These are phyloP conservation scores for Mormyrus iriodes DNA, from an alignment of 2,113 vertebrate species.

Conservation along the genomic window DNA sequence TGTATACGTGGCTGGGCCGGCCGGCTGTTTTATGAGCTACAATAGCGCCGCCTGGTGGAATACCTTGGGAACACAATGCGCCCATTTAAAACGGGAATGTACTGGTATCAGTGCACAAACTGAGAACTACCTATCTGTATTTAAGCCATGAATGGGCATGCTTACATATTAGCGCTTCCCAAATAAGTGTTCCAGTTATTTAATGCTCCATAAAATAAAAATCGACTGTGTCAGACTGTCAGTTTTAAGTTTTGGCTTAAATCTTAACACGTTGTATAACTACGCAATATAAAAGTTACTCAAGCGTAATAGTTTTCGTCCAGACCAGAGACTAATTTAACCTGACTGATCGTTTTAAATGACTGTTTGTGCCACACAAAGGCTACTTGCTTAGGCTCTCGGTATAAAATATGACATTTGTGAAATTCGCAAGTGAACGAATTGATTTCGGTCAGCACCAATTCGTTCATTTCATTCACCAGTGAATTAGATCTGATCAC, in stretches of 20 bases:
- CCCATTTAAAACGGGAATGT: neutral
- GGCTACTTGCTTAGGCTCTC: neutral
- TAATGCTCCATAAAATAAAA: neutral
- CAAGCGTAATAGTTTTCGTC: neutral
- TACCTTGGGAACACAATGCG: neutral
- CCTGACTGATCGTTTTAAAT: neutral
- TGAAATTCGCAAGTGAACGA: neutral
- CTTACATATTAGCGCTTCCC: neutral
- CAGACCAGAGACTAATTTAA: neutral
- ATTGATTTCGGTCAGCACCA: neutral
- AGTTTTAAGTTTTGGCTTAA: neutral
- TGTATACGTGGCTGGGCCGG: neutral
- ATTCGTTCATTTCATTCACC: neutral
- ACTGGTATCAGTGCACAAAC: neutral
- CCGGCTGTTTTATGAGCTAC: neutral
- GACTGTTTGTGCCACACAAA: neutral
- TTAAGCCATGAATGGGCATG: neutral
- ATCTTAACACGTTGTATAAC: neutral
- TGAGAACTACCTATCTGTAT: neutral
- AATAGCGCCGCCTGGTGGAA: neutral
- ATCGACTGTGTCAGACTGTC: neutral
- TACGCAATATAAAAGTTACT: neutral
- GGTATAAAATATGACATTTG: neutral
- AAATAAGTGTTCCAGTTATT: neutral
- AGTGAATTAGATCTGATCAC: too few relatives aligned